Conservation (phyloP, 1,140 invertebrate genomes). For the Potamilus streckersoni region DNA sequence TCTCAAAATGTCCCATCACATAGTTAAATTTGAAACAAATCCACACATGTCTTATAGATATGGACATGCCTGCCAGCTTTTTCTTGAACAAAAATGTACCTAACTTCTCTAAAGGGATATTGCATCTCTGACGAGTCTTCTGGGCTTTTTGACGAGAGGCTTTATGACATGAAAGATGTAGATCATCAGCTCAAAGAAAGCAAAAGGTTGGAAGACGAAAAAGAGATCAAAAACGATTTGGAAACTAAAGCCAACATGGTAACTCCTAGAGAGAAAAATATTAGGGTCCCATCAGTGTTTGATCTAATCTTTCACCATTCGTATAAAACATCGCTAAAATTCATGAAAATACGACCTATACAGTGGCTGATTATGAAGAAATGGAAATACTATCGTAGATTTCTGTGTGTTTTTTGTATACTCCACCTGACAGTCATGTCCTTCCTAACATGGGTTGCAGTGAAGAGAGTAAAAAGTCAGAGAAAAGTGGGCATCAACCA, state of each 20-base stretch:
- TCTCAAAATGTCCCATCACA: too few species aligned
- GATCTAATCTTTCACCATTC: conserved; percentile 33
- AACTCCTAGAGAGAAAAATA: not conserved
- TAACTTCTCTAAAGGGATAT: conserved; percentile 18
- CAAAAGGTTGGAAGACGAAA: not conserved
- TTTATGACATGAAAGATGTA: conserved; percentile 45
- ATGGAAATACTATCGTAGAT: conserved; percentile 32
- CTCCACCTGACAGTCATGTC: conserved; percentile 32
- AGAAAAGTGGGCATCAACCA: not conserved
- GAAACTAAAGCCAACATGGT: not conserved
- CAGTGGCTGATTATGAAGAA: conserved; percentile 33
- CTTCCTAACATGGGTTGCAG: conserved; percentile 26
- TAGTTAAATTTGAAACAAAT: too few species aligned
- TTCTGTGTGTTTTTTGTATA: conserved; percentile 28
- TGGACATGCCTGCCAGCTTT: too few species aligned
- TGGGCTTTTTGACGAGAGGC: conserved; percentile 42
- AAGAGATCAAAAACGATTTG: not conserved
- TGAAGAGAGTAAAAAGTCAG: conserved; percentile 6
- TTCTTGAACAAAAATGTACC: too few species aligned
- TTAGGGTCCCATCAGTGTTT: conserved; percentile 26
- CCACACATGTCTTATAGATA: too few species aligned
- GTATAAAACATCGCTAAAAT: conserved; percentile 24
- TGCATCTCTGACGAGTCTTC: conserved; percentile 19
- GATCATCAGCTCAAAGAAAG: conserved; percentile 2
- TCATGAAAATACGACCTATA: conserved; percentile 31